Conservation (phyloP, 2,888 invertebrate species). For the Apamea monoglypha region DNA sequence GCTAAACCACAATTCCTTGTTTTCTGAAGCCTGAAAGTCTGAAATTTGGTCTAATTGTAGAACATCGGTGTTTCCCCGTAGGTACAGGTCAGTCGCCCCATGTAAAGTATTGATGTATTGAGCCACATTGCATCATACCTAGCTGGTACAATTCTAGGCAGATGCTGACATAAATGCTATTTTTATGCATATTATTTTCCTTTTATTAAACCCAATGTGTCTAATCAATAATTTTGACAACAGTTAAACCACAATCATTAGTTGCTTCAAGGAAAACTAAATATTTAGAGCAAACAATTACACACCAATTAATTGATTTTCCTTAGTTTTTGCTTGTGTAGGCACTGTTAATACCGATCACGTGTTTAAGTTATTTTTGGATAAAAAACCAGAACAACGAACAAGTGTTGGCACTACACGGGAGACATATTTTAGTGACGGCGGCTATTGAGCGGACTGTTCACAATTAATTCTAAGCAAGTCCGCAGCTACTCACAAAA, state of each 20-base stretch:
- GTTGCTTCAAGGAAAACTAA: slow-evolving; percentile 12
- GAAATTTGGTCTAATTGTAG: background rate
- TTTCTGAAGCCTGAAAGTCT: slow-evolving; percentile 5
- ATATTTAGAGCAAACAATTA: slow-evolving; percentile 5
- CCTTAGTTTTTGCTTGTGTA: slow-evolving; percentile 5
- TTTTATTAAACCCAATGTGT: background rate
- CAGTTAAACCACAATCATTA: background rate
- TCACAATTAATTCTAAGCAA: slow-evolving; percentile 87
- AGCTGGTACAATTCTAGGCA: background rate
- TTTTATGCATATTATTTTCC: background rate
- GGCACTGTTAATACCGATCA: background rate
- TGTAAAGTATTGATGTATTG: background rate
- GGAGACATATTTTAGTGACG: slow-evolving; percentile 58
- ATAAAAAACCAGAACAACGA: background rate
- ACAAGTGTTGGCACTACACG: slow-evolving; percentile 47
- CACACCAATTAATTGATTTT: slow-evolving; percentile 14
- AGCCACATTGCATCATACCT: background rate
- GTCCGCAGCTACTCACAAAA: slow-evolving; percentile 84
- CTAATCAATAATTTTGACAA: slow-evolving; percentile 3
- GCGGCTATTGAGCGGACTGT: slow-evolving; percentile 61
- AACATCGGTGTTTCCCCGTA: background rate
- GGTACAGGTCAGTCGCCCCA: background rate
- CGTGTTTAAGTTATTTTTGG: background rate
- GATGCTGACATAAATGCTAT: background rate
- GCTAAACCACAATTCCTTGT: background rate